Evolutionary conservation across 1,140 invertebrate species (phyloP), one percentile per base, ranked within the genome.

Genomic region (Ctenoplectra terminalis): DNA sequence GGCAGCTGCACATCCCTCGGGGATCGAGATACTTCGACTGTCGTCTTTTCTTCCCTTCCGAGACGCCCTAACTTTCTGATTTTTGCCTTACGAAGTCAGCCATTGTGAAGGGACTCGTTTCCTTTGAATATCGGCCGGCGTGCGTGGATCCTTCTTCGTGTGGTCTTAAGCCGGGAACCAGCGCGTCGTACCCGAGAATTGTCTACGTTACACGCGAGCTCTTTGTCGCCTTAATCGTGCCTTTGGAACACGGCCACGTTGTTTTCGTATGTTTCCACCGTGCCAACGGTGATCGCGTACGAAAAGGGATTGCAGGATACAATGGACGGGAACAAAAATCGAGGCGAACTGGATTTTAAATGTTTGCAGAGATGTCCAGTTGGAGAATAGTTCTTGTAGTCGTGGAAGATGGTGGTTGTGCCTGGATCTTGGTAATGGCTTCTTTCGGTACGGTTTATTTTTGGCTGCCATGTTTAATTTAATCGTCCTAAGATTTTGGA

Each of bases 1-100:
- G 90, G 92, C 93, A 94, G 93, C 92, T 94, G 93, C 92, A 86
- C 91, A 90, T 93, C 92, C 90, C 92, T 84, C 86, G 81, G 50
- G 81, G 77, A 85, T 82, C 80, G 81, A 87, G 86, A 89, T 79
- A 69, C 50, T 72, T 85, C 82, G 87, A 83, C 89, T 70, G 74
- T 77, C 43, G 76, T 83, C 81, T 83, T 79, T 84, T 88, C 61
- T 48, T 74, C 70, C 82, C 74, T 70, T 52, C 56, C 50, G 80
- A 74, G 84, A 88, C 75, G 69, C 90, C 90, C 92, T 94, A 94
- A 90, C 93, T 94, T 94, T 93, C 90, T 94, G 93, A 94, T 94
- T 94, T 94, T 94, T 94, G 93, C 93, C 93, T 94, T 93, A 92
- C 90, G 90, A 85, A 93, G 93, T 94, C 93, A 94, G 93, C 93